Evolutionary conservation across 2,797 vertebrate genomes (phyloP), one percentile per base, ranked within the genome.

Genomic region (Hyperoplus immaculatus): DNA sequence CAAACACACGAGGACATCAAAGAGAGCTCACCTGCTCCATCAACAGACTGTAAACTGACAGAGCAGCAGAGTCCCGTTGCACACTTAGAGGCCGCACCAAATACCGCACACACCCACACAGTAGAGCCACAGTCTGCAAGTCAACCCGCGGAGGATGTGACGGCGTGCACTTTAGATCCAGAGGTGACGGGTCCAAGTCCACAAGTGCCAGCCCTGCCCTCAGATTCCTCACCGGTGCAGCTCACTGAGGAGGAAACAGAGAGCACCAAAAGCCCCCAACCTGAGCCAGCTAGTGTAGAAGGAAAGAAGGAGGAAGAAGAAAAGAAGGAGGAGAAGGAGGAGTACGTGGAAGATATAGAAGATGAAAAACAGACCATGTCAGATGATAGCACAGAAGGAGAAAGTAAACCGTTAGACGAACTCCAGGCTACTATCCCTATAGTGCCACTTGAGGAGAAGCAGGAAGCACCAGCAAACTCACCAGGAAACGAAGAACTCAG

Each of bases 181-280:
- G 53, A 54, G 18, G 42, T 16, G 60, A 56, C 80, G 1, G 79
- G 88, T 62, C 69, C 73, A 63, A 81, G 81, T 78, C 72, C 45
- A 47, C 83, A 58, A 68, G 75, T 81, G 79, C 84, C 83, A 80
- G 70, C 77, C 54, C 76, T 42, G 72, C 75, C 84, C 88, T 88
- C 60, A 74, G 47, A 70, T 18, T 51, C 80, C 55, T 68, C 71
- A 50, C 18, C 71, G 29, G 68, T 16, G 39, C 78, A 81, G 60
- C 58, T 73, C 36, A 42, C 69, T 3, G 69, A 75, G 36, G 81
- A 84, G n/a, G 55, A 11, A 59, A 51, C 29, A 1, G 53, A 78
- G 63, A 53, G 43, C 61, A 45, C 61, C 46, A 12, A 61, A 13
- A 72, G 1, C 43, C 63, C 45, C 72, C 69, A 72, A 3, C 43